Evolutionary conservation across 2,113 vertebrate genomes (phyloP).

Genomic region (Drymodes brunneopygia): DNA sequence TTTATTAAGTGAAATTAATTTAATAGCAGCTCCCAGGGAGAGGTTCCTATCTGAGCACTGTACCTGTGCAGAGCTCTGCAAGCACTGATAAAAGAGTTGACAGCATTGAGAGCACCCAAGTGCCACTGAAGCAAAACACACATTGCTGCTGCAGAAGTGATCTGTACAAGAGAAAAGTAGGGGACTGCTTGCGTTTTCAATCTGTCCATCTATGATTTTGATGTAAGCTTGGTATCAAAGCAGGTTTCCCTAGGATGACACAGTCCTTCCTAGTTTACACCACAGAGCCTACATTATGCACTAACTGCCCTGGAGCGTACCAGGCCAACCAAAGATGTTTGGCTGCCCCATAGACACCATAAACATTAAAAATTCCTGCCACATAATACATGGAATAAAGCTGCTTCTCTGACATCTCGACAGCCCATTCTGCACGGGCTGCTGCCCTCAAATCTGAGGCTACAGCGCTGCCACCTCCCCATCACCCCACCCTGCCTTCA

Average conservation of each 20-base stretch:
- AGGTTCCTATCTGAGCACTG: not conserved
- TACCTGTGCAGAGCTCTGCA: not conserved
- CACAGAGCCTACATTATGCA: not conserved
- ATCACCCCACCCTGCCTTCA: not conserved
- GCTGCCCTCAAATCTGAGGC: accelerated
- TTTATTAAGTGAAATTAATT: not conserved
- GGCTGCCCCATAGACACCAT: not conserved
- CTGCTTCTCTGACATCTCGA: accelerated
- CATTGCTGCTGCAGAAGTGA: not conserved
- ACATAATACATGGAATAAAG: not conserved
- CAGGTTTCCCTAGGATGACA: not conserved
- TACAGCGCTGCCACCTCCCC: not conserved
- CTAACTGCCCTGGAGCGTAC: not conserved
- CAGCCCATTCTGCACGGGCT: not conserved
- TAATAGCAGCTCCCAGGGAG: not conserved
- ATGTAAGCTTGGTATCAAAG: not conserved
- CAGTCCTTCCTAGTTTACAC: not conserved
- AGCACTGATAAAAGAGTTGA: not conserved
- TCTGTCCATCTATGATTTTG: not conserved
- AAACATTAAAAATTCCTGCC: not conserved
- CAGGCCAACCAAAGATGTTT: not conserved
- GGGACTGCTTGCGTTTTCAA: not conserved
- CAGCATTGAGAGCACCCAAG: not conserved
- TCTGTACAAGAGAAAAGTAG: not conserved
- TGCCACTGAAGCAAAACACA: not conserved